These are phyloP conservation scores for Helicorthomorpha holstii DNA, from an alignment of 1,140 invertebrate species.

Conservation along the genomic window DNA sequence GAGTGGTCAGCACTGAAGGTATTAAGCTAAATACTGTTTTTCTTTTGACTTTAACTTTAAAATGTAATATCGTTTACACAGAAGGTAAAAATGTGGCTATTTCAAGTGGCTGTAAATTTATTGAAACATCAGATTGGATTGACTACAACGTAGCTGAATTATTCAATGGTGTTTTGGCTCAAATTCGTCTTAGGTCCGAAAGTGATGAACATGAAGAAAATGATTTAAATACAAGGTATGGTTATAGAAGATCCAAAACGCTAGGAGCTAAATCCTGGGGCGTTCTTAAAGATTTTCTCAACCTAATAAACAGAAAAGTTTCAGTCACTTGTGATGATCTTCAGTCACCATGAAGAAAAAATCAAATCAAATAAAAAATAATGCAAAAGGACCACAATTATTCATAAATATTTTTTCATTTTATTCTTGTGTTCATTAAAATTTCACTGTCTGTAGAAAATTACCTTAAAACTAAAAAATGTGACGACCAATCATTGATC, in stretches of 20 bases:
- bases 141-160: constrained; percentile 88
- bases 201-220: constrained; percentile 12
- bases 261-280: constrained; percentile 1
- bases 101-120: constrained; percentile 80
- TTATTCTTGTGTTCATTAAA: no score
- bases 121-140: constrained; percentile 79
- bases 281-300: constrained; percentile 1
- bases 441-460: no score
- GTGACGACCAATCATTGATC: no score
- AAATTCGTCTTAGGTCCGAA: constrained; percentile 67
- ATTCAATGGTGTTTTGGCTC: constrained; percentile 68
- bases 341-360: constrained; percentile 1
- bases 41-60: no score
- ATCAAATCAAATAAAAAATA: no score
- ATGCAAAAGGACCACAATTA: no score
- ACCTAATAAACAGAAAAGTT: background rate
- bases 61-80: no score
- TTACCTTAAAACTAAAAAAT: no score
- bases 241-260: constrained; percentile 8
- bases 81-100: constrained; percentile 74
- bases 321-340: constrained; percentile 1
- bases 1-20: constrained; percentile 83
- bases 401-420: no score
- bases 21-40: no score
- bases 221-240: no score